These are phyloP conservation scores for Choristoneura rosaceana DNA, from an alignment of 2,888 invertebrate species.

Conservation along the genomic window DNA sequence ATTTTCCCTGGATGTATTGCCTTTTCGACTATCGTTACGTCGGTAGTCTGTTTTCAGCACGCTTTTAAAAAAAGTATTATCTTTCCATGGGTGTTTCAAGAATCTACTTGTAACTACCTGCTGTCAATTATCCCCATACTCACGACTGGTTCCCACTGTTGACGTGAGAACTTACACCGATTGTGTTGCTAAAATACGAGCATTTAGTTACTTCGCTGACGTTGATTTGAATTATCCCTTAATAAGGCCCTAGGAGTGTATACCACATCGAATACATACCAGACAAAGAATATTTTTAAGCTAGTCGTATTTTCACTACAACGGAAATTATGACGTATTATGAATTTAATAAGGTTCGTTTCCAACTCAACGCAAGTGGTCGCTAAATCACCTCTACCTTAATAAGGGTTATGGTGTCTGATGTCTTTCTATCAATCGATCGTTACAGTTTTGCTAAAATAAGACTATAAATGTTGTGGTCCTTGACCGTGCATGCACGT, in stretches of 20 bases:
- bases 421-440: not conserved
- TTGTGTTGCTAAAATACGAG: not conserved
- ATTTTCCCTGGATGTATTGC: not conserved
- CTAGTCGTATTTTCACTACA: too few species aligned
- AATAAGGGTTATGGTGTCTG: too few species aligned
- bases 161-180: not conserved
- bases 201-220: not conserved
- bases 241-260: too few species aligned
- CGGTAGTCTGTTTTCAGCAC: not conserved
- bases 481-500: not conserved
- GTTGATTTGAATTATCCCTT: not conserved
- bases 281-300: too few species aligned
- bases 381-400: too few species aligned
- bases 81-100: not conserved
- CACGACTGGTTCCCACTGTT: not conserved
- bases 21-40: not conserved
- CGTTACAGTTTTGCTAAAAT: not conserved
- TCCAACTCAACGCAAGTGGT: too few species aligned
- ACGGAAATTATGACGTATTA: too few species aligned
- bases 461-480: not conserved
- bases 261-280: too few species aligned
- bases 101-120: not conserved
- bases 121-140: not conserved
- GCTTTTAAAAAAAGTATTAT: too few species aligned
- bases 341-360: too few species aligned